Evolutionary conservation across 2,113 vertebrate genomes (phyloP).

Genomic region (Hucho hucho): DNA sequence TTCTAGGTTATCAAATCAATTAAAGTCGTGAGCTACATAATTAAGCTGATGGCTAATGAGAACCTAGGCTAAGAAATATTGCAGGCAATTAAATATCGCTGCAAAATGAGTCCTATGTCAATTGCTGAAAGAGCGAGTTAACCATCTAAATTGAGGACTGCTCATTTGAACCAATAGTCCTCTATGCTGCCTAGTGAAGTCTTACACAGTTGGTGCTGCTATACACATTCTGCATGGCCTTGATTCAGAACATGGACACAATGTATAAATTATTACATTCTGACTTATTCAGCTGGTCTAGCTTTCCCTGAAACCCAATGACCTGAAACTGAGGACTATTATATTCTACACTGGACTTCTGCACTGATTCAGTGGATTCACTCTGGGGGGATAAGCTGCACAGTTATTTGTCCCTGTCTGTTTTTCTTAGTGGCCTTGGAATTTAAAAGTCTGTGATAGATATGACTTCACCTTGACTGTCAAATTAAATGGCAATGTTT

Average conservation of each 20-base stretch:
- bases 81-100: conserved; percentile 42
- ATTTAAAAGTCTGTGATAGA: conserved; percentile 11
- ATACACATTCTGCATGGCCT: no score
- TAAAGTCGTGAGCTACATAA: conserved; percentile 40
- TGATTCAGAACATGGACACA: no score
- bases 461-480: conserved; percentile 7
- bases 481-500: conserved; percentile 1
- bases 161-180: background rate
- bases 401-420: background rate
- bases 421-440: background rate
- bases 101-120: conserved; percentile 22
- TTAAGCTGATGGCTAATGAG: conserved; percentile 5
- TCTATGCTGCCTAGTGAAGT: background rate
- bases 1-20: conserved; percentile 28
- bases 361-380: background rate
- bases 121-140: background rate
- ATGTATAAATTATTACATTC: no score
- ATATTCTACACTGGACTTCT: conserved; percentile 3
- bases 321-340: conserved; percentile 4
- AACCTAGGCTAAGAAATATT: conserved; percentile 34
- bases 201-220: no score
- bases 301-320: conserved; percentile 9
- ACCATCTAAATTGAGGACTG: conserved; percentile 2
- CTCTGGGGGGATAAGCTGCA: background rate
- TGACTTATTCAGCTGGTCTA: conserved; percentile 1